Conservation (phyloP, 2,797 vertebrate species). For the Sparus aurata region DNA sequence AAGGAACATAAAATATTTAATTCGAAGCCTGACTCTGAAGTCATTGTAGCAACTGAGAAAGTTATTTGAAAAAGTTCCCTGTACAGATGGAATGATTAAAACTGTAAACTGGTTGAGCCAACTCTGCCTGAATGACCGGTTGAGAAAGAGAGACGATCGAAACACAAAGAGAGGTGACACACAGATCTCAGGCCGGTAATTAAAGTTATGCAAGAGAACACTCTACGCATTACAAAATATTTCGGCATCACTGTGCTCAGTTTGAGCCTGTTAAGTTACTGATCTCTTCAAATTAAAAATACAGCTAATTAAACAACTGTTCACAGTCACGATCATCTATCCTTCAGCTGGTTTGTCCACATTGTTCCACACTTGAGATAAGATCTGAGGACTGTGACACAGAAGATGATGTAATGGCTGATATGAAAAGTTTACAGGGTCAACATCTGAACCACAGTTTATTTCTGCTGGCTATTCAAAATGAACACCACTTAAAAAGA, state of each 20-base stretch:
- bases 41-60: not conserved
- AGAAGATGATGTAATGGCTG: conserved; percentile 5
- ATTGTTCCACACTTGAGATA: conserved; percentile 1
- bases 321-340: not conserved
- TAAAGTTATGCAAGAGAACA: no score
- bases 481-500: not conserved
- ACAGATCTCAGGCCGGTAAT: not conserved
- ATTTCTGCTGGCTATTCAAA: not conserved
- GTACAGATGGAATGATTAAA: conserved; percentile 9
- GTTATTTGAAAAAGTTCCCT: not conserved
- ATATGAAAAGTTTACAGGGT: not conserved
- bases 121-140: conserved; percentile 72
- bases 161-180: not conserved
- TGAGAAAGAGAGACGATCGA: not conserved
- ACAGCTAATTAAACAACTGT: not conserved
- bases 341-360: not conserved
- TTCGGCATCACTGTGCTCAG: not conserved
- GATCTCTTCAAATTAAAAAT: no score
- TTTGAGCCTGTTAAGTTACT: not conserved
- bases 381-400: not conserved
- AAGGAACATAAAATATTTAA: not conserved
- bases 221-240: not conserved
- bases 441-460: not conserved
- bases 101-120: conserved; percentile 54
- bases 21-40: not conserved